phyloP scores from a whole-genome alignment of 2,888 invertebrate genomes.

The Ormia ochracea region DNA sequence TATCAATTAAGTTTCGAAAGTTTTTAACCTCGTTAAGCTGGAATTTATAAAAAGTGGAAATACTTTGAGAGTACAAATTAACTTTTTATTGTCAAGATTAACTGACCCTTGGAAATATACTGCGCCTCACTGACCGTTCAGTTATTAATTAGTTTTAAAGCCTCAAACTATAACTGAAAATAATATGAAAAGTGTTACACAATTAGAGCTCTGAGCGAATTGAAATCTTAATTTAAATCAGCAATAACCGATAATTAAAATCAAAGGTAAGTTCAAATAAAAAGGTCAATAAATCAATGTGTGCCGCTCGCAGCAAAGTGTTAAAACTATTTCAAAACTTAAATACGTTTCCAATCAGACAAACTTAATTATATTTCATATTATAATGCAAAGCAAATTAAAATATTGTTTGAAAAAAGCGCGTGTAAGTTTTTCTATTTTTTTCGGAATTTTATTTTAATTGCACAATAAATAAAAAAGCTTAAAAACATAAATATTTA shows the following conservation, averaged over 20 bases:
- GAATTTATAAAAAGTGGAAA: too few species aligned
- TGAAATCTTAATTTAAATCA: background rate
- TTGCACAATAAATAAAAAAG: background rate
- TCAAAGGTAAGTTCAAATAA: background rate
- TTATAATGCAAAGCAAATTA: background rate
- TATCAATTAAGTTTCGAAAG: too few species aligned
- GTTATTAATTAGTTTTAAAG: background rate
- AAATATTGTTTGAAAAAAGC: background rate
- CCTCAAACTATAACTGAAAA: background rate
- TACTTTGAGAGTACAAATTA: too few species aligned
- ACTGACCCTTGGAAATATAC: background rate
- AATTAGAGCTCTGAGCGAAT: slow-evolving; percentile 6
- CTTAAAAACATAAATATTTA: background rate
- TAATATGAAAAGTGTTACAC: background rate
- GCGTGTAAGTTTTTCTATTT: background rate
- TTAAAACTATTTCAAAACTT: slow-evolving; percentile 19
- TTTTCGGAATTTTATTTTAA: background rate
- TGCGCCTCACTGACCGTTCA: background rate
- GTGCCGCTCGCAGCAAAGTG: background rate
- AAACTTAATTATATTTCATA: background rate
- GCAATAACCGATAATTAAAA: background rate
- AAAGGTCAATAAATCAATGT: background rate
- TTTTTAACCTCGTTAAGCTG: too few species aligned
- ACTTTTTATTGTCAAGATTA: background rate
- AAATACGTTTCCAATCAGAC: background rate